phyloP scores from a whole-genome alignment of 2,797 vertebrate genomes.

The Loris lydekkerianus region DNA sequence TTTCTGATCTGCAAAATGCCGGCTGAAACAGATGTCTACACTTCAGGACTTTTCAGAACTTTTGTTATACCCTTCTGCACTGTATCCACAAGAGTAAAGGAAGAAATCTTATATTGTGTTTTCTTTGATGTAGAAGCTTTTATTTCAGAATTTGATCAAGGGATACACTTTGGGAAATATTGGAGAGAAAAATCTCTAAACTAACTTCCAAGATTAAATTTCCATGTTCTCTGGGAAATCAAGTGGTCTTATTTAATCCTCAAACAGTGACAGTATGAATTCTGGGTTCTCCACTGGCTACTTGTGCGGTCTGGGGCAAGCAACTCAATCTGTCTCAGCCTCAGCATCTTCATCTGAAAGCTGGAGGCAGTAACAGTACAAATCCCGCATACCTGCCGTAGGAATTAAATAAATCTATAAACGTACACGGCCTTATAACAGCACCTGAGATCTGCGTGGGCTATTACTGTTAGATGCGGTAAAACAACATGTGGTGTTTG shows the following conservation, averaged over 20 bases:
- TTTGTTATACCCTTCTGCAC: neutral
- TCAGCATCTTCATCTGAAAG: neutral
- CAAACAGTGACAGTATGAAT: neutral
- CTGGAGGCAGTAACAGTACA: neutral
- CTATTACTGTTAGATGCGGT: neutral
- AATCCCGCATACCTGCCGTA: neutral
- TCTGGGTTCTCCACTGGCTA: neutral
- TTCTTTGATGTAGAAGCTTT: neutral
- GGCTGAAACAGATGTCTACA: neutral
- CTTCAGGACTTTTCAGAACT: neutral
- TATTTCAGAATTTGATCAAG: neutral
- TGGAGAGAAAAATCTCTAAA: neutral
- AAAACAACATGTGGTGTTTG: neutral
- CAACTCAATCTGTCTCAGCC: neutral
- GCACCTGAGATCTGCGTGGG: neutral
- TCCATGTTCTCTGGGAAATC: neutral
- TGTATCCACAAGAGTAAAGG: neutral
- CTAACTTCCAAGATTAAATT: neutral
- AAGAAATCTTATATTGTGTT: neutral
- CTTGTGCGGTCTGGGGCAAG: neutral
- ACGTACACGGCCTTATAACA: neutral
- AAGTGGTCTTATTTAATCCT: neutral
- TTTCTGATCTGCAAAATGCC: neutral
- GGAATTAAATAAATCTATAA: neutral
- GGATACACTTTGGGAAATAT: neutral